phyloP scores from a whole-genome alignment of 2,888 invertebrate genomes.

The Drosophila pegasa region DNA sequence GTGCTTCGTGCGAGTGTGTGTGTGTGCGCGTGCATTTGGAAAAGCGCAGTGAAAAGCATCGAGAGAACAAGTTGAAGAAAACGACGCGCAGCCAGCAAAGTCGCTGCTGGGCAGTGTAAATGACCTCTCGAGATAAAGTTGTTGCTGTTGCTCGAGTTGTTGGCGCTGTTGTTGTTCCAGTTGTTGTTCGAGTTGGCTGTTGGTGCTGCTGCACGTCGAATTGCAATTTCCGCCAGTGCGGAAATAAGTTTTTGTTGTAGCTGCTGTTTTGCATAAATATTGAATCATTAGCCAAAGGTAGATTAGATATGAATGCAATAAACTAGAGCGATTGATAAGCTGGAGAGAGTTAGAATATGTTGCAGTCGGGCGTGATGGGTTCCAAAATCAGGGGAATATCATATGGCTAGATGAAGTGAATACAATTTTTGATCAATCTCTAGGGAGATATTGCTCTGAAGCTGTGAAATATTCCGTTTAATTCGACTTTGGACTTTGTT shows the following conservation, averaged over 20 bases:
- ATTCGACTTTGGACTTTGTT: no score
- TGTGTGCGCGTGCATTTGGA: constrained; percentile 35
- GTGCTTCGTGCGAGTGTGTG: constrained; percentile 4
- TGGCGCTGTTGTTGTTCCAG: constrained; percentile 12
- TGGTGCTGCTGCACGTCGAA: constrained; percentile 21
- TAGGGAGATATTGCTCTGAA: no score
- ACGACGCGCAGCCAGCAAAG: constrained; percentile 32
- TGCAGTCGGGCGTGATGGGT: neutral
- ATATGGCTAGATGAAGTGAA: no score
- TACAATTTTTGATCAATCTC: no score
- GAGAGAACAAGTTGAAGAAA: constrained; percentile 71
- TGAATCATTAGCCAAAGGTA: constrained; percentile 16
- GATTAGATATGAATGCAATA: constrained; percentile 6
- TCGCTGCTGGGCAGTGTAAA: constrained; percentile 71
- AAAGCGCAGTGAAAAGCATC: constrained; percentile 64
- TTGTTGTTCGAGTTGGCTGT: constrained; percentile 17
- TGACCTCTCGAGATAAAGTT: constrained; percentile 82
- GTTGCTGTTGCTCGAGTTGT: constrained; percentile 45
- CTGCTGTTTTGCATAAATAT: constrained; percentile 12
- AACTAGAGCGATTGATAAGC: neutral
- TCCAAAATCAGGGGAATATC: no score
- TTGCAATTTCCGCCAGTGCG: constrained; percentile 72
- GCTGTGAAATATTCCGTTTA: no score
- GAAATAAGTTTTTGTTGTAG: constrained; percentile 56
- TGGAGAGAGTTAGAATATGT: no score